phyloP scores from a whole-genome alignment of 1,140 invertebrate species.

The Drosophila mojavensis region DNA sequence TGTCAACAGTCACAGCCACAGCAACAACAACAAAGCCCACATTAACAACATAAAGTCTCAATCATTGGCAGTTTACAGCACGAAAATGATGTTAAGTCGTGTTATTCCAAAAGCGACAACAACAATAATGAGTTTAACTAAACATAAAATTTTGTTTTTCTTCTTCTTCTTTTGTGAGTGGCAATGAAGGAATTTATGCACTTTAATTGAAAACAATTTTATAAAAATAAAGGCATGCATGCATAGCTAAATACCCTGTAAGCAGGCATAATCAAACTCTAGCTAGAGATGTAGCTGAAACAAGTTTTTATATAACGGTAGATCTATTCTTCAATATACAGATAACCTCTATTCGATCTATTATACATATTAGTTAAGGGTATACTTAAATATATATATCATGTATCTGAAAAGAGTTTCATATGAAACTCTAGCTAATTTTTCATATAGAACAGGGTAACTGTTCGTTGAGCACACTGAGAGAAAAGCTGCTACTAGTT shows the following conservation, averaged over 20 bases:
- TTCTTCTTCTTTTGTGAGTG: slow-evolving; percentile 25
- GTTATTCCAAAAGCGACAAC: slow-evolving; percentile 42
- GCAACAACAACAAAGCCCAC: slow-evolving; percentile 3
- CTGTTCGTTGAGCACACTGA: background rate
- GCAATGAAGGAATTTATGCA: slow-evolving; percentile 73
- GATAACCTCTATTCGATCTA: no score
- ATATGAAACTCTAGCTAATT: no score
- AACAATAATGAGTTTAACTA: slow-evolving; percentile 44
- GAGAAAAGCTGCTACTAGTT: slow-evolving; percentile 18
- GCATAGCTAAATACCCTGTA: slow-evolving; percentile 3
- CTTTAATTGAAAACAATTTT: slow-evolving; percentile 60
- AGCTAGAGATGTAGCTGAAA: background rate
- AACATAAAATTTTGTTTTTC: slow-evolving; percentile 19
- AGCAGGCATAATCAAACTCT: background rate
- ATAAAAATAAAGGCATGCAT: background rate
- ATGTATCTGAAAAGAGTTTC: no score
- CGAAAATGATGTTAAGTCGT: slow-evolving; percentile 38
- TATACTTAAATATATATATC: no score
- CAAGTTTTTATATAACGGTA: background rate
- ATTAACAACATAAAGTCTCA: slow-evolving; percentile 18
- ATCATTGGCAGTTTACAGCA: slow-evolving; percentile 48
- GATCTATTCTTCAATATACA: background rate
- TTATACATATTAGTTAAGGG: no score
- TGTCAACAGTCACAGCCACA: slow-evolving; percentile 28
- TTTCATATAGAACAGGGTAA: slow-evolving; percentile 17